phyloP scores from a whole-genome alignment of 2,888 invertebrate species.

The Fabriciana adippe region DNA sequence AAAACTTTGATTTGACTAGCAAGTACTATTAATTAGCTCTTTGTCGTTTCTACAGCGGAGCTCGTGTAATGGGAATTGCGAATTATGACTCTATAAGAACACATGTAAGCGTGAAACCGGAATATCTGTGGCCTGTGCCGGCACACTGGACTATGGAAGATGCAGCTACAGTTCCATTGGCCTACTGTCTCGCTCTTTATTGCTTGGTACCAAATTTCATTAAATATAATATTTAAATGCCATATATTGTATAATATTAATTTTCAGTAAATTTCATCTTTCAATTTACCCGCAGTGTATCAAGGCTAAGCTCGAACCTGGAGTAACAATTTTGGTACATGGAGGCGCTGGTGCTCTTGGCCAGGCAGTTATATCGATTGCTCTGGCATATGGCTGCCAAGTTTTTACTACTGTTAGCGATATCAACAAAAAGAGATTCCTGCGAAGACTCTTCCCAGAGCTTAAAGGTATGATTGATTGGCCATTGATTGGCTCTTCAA shows the following conservation, averaged over 20 bases:
- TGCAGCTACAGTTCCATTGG: slow-evolving; percentile 89
- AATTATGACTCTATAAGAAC: slow-evolving; percentile 77
- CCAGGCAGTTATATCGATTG: slow-evolving; percentile 59
- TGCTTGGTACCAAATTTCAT: slow-evolving; percentile 50
- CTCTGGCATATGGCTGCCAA: slow-evolving; percentile 51
- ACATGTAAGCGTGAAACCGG: slow-evolving; percentile 72
- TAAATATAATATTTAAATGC: neutral
- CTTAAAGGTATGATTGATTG: slow-evolving; percentile 49
- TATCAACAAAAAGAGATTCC: slow-evolving; percentile 57
- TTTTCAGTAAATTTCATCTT: neutral
- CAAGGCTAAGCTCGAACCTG: slow-evolving; percentile 38
- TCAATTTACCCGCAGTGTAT: slow-evolving; percentile 42
- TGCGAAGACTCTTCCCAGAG: slow-evolving; percentile 57
- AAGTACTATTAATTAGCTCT: neutral
- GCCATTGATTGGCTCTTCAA: neutral
- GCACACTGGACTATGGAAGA: slow-evolving; percentile 86
- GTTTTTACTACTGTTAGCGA: slow-evolving; percentile 65
- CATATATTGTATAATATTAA: neutral
- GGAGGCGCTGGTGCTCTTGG: slow-evolving; percentile 64
- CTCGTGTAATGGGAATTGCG: slow-evolving; percentile 85
- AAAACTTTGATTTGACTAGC: neutral
- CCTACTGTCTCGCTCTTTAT: slow-evolving; percentile 83
- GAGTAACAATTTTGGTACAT: slow-evolving; percentile 52
- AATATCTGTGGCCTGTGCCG: slow-evolving; percentile 85
- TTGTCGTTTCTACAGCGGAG: slow-evolving; percentile 58